Conservation (phyloP, 2,888 invertebrate species). For the Watsonalla binaria region DNA sequence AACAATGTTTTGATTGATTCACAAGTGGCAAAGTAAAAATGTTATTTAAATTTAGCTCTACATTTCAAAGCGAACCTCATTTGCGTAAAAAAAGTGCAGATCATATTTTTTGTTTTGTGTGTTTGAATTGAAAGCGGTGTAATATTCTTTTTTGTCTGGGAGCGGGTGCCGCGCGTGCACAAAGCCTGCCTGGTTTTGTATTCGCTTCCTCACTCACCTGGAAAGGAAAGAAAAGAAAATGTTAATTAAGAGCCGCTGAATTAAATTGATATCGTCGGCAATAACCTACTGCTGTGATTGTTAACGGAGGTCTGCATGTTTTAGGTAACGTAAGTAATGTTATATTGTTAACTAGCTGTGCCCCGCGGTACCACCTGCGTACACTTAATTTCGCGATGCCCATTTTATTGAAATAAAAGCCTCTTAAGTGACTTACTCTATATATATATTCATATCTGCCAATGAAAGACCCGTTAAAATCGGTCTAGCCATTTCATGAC, state of each 20-base stretch:
- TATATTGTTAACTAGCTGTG: slow-evolving; percentile 5
- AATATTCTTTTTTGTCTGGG: slow-evolving; percentile 70
- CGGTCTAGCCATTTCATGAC: too few species aligned
- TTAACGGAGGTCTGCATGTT: slow-evolving; percentile 58
- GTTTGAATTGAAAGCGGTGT: slow-evolving; percentile 71
- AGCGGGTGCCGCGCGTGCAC: slow-evolving; percentile 46
- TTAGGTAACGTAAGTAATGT: slow-evolving; percentile 17
- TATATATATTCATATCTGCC: too few species aligned
- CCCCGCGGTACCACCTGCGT: too few species aligned
- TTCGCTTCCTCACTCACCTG: slow-evolving; percentile 74
- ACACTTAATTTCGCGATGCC: too few species aligned
- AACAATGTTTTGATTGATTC: not conserved
- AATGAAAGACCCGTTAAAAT: too few species aligned
- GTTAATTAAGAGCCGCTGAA: slow-evolving; percentile 77
- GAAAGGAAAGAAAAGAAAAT: slow-evolving; percentile 76
- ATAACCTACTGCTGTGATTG: slow-evolving; percentile 57
- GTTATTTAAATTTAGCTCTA: slow-evolving; percentile 64
- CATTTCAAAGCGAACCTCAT: slow-evolving; percentile 70
- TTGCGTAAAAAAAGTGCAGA: slow-evolving; percentile 74
- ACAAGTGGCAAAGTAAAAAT: slow-evolving; percentile 23
- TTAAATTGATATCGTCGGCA: slow-evolving; percentile 71
- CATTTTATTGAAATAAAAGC: too few species aligned
- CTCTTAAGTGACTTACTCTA: too few species aligned
- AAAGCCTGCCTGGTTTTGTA: slow-evolving; percentile 64
- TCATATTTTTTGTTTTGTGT: slow-evolving; percentile 69